Conservation (phyloP, 2,888 invertebrate genomes). For the Dascillus cervinus region DNA sequence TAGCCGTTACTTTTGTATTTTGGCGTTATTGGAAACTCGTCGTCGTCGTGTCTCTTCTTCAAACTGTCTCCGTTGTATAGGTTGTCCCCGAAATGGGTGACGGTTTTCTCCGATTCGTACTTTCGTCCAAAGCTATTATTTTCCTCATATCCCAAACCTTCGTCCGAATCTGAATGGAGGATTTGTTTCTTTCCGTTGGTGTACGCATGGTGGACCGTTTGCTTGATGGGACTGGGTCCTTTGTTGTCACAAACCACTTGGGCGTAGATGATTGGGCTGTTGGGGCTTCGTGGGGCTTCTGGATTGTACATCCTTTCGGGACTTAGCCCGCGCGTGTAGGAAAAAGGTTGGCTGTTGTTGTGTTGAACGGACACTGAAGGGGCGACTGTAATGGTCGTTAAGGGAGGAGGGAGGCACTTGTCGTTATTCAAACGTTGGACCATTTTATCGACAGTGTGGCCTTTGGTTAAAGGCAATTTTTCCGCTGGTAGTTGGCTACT, state of each 20-base stretch:
- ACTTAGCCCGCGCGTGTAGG: slow-evolving; percentile 59
- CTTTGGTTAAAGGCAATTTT: slow-evolving; percentile 61
- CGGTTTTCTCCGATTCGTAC: slow-evolving; percentile 26
- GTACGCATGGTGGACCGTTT: slow-evolving; percentile 49
- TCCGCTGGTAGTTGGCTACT: slow-evolving; percentile 65
- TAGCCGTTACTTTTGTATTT: slow-evolving; percentile 51
- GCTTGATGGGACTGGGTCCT: slow-evolving; percentile 33
- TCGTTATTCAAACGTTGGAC: slow-evolving; percentile 69
- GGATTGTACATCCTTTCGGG: slow-evolving; percentile 33
- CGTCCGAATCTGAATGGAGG: slow-evolving; percentile 68
- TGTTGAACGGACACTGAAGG: slow-evolving; percentile 54
- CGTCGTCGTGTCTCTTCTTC: slow-evolving; percentile 45
- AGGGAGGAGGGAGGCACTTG: slow-evolving; percentile 55
- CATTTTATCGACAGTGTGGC: slow-evolving; percentile 68
- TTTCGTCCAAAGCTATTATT: slow-evolving; percentile 36
- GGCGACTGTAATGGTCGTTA: slow-evolving; percentile 48
- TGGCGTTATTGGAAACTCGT: slow-evolving; percentile 51
- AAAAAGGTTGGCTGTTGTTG: slow-evolving; percentile 73
- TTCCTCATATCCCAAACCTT: slow-evolving; percentile 69
- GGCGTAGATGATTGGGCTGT: slow-evolving; percentile 63
- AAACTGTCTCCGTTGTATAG: slow-evolving; percentile 21
- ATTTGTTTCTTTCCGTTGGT: slow-evolving; percentile 42
- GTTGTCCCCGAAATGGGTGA: slow-evolving; percentile 44
- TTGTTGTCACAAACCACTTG: slow-evolving; percentile 56
- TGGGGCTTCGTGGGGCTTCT: slow-evolving; percentile 28